Conservation (phyloP, 2,888 invertebrate species). For the Leptodirus hochenwartii region DNA sequence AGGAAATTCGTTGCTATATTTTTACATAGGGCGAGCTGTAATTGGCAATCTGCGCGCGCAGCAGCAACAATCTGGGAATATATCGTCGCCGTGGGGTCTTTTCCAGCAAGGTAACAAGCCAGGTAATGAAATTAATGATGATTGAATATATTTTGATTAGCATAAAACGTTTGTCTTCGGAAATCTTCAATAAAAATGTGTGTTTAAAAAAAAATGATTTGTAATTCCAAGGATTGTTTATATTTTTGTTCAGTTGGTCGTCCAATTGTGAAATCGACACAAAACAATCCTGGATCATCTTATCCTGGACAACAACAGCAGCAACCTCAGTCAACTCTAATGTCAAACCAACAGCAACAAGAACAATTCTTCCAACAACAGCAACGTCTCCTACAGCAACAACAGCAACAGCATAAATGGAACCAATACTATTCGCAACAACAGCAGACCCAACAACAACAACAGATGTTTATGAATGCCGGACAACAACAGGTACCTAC, state of each 20-base stretch:
- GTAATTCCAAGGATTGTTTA: not conserved
- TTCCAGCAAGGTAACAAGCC: too few relatives aligned
- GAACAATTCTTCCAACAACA: conserved; percentile 21
- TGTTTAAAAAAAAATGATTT: too few relatives aligned
- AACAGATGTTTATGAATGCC: conserved; percentile 10
- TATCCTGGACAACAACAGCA: conserved; percentile 23
- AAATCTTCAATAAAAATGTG: too few relatives aligned
- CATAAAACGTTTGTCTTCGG: too few relatives aligned
- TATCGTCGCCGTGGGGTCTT: too few relatives aligned
- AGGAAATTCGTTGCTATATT: too few relatives aligned
- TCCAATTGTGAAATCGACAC: conserved; percentile 37
- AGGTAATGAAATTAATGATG: too few relatives aligned
- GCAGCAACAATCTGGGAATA: too few relatives aligned
- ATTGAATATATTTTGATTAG: too few relatives aligned
- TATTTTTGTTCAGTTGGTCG: conserved; percentile 23
- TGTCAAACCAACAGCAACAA: conserved; percentile 19
- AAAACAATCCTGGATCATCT: conserved; percentile 23
- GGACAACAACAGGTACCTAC: conserved; percentile 10
- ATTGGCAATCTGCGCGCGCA: too few relatives aligned
- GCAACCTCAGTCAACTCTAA: conserved; percentile 19
- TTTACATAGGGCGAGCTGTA: too few relatives aligned
- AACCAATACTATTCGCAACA: conserved; percentile 12
- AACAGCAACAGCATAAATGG: conserved; percentile 9
- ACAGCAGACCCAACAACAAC: conserved; percentile 16
- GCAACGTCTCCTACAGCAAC: conserved; percentile 21